phyloP scores from a whole-genome alignment of 2,797 vertebrate species.

The Borostomias antarcticus region DNA sequence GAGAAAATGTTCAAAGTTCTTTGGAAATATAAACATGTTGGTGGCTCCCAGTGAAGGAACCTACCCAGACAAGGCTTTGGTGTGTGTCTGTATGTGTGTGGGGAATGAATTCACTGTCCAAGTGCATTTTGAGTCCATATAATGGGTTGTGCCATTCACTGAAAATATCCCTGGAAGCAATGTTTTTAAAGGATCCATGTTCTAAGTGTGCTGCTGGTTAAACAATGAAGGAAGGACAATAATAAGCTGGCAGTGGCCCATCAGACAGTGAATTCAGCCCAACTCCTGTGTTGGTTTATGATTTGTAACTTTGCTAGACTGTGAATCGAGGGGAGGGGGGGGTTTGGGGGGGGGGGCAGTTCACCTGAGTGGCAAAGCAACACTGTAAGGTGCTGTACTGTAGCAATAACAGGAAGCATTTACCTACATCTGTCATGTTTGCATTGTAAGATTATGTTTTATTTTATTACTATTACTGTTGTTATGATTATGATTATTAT shows the following conservation, averaged over 20 bases:
- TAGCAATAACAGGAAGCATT: slow-evolving; percentile 88
- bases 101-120: slow-evolving; percentile 73
- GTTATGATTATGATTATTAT: slow-evolving; percentile 80
- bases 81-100: slow-evolving; percentile 38
- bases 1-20: slow-evolving; percentile 67
- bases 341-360: slow-evolving; percentile 46
- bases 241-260: slow-evolving; percentile 59
- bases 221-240: slow-evolving; percentile 50
- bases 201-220: slow-evolving; percentile 62
- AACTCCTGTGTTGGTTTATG: slow-evolving; percentile 63
- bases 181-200: slow-evolving; percentile 3
- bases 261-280: slow-evolving; percentile 69
- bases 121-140: slow-evolving; percentile 49
- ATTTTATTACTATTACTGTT: slow-evolving; percentile 81
- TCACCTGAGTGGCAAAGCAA: slow-evolving; percentile 70
- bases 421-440: slow-evolving; percentile 81
- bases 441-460: slow-evolving; percentile 86
- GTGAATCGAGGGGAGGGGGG: slow-evolving; percentile 66
- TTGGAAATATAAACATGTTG: slow-evolving; percentile 63
- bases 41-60: slow-evolving; percentile 60
- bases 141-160: slow-evolving; percentile 48
- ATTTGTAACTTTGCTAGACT: slow-evolving; percentile 74
- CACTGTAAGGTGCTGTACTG: slow-evolving; percentile 83
- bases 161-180: slow-evolving; percentile 22
- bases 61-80: slow-evolving; percentile 93